These are phyloP conservation scores for Cacoxenus indagator DNA, from an alignment of 2,888 invertebrate species.

Conservation along the genomic window DNA sequence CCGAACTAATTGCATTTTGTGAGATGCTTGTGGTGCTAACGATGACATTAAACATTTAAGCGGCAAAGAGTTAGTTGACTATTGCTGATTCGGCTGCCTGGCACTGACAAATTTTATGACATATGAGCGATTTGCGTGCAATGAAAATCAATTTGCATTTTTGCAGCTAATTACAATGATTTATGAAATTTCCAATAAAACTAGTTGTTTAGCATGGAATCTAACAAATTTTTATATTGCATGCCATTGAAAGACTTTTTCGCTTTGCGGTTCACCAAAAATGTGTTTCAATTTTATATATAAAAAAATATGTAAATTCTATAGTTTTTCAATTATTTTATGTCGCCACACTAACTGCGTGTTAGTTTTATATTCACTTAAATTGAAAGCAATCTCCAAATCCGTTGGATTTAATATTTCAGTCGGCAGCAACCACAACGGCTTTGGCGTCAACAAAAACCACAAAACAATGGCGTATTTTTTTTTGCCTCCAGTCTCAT, in stretches of 20 bases:
- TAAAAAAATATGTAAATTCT: neutral
- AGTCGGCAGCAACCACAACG: neutral
- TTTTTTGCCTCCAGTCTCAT: conserved; percentile 22
- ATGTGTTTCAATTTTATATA: neutral
- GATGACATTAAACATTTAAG: conserved; percentile 21
- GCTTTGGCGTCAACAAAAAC: conserved; percentile 29
- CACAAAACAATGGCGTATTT: conserved; percentile 47
- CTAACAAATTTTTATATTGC: neutral
- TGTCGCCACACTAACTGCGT: neutral
- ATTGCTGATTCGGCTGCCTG: neutral
- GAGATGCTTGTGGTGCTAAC: conserved; percentile 4
- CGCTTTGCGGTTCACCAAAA: neutral
- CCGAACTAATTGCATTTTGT: conserved; percentile 59
- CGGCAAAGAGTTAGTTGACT: neutral
- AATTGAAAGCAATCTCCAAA: neutral
- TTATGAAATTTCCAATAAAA: neutral
- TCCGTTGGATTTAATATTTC: neutral
- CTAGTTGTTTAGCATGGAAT: neutral
- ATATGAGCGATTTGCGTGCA: neutral
- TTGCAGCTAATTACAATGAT: neutral
- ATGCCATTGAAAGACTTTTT: neutral
- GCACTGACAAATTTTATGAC: conserved; percentile 13
- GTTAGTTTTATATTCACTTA: neutral
- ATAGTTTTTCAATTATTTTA: neutral
- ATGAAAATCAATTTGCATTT: neutral